Evolutionary conservation across 2,888 invertebrate species (phyloP).

Genomic region (Nineta flava): DNA sequence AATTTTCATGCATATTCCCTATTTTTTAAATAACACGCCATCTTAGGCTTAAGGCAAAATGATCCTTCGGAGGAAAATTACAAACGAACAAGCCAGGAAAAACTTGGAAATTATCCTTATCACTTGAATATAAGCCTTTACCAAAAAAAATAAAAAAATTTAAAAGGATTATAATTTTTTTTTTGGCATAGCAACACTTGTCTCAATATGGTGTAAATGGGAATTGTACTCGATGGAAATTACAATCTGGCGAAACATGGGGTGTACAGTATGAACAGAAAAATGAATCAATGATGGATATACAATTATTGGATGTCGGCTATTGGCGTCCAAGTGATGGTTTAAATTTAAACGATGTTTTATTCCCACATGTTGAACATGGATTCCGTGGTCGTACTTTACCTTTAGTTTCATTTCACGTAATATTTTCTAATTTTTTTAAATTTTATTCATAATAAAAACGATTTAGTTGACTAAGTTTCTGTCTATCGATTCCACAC

Average conservation of each 20-base stretch:
- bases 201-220: conserved; percentile 28
- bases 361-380: conserved; percentile 66
- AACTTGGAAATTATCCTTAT: too few species aligned
- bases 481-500: too few species aligned
- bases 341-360: conserved; percentile 43
- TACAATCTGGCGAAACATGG: conserved; percentile 42
- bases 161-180: too few species aligned
- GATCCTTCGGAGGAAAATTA: too few species aligned
- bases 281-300: conserved; percentile 11
- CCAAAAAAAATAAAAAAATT: too few species aligned
- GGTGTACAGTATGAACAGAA: conserved; percentile 25
- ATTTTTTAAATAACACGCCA: too few species aligned
- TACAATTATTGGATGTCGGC: conserved; percentile 40
- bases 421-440: conserved; percentile 28
- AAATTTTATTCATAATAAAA: too few species aligned
- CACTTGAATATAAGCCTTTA: too few species aligned
- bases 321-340: conserved; percentile 61
- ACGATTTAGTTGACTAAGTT: too few species aligned
- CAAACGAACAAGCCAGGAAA: too few species aligned
- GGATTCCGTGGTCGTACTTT: conserved; percentile 60
- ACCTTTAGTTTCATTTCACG: conserved; percentile 62
- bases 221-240: conserved; percentile 38
- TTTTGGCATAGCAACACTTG: conserved; percentile 22
- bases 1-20: too few species aligned
- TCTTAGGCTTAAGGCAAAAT: too few species aligned